phyloP scores from a whole-genome alignment of 2,888 invertebrate genomes.

The Achlya flavicornis region DNA sequence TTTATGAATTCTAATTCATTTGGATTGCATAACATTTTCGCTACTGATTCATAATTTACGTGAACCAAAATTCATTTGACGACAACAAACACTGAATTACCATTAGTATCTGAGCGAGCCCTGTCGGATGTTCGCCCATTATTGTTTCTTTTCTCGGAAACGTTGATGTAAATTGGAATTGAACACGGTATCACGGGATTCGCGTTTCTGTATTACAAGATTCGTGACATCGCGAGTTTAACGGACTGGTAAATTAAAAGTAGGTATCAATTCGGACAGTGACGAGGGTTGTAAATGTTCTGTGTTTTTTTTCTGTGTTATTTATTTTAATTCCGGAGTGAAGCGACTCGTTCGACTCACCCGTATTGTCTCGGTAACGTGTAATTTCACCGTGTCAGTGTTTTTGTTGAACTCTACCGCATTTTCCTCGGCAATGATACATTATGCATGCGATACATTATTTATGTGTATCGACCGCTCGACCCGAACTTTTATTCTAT shows the following conservation, averaged over 20 bases:
- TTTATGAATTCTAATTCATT: conserved; percentile 17
- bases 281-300: conserved; percentile 53
- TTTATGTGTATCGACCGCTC: conserved; percentile 50
- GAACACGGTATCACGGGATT: conserved; percentile 32
- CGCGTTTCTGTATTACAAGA: conserved; percentile 30
- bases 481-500: conserved; percentile 25
- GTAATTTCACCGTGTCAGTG: conserved; percentile 30
- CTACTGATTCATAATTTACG: conserved; percentile 25
- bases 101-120: not conserved
- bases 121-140: conserved; percentile 8
- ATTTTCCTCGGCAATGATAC: conserved; percentile 26
- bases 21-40: conserved; percentile 23
- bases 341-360: conserved; percentile 2
- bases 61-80: conserved; percentile 19
- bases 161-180: conserved; percentile 35
- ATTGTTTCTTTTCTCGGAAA: conserved; percentile 21
- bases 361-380: conserved; percentile 8
- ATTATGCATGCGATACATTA: conserved; percentile 58
- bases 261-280: conserved; percentile 56
- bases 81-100: conserved; percentile 1
- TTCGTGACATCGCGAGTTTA: conserved; percentile 52
- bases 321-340: conserved; percentile 44
- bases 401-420: conserved; percentile 39
- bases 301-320: conserved; percentile 31
- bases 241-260: conserved; percentile 66